Conservation (phyloP, 2,797 vertebrate genomes). For the Lerista edwardsae region DNA sequence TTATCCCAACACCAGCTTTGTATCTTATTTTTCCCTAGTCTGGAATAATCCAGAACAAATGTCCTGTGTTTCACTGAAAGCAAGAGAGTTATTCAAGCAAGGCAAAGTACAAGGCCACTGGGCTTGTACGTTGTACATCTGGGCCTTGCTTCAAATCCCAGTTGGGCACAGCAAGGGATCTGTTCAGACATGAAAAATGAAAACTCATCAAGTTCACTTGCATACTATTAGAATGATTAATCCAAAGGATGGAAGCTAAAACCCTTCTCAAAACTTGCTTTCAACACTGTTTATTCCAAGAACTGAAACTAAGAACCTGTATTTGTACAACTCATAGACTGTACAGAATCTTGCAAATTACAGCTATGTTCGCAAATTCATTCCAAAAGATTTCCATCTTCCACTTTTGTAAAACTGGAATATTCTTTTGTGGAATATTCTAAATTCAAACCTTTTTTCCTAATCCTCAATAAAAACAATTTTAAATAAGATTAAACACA, state of each 20-base stretch:
- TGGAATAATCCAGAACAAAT: slow-evolving; percentile 8
- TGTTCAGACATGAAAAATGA: not conserved
- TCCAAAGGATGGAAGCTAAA: not conserved
- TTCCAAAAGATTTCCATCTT: not conserved
- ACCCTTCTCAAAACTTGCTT: not conserved
- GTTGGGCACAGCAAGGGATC: not conserved
- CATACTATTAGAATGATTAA: not conserved
- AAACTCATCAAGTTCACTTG: not conserved
- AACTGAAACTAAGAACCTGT: not conserved
- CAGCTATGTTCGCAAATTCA: not conserved
- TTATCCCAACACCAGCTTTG: not conserved
- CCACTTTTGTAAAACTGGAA: not conserved
- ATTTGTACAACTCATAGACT: not conserved
- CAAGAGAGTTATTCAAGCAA: not conserved
- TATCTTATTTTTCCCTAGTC: slow-evolving; percentile 10
- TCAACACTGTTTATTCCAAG: not conserved
- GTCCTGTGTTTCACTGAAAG: slow-evolving; percentile 22
- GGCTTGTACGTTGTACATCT: not conserved
- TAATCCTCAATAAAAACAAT: not conserved
- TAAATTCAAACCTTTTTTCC: not conserved
- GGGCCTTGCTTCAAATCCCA: slow-evolving; percentile 1
- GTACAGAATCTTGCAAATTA: not conserved
- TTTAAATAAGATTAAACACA: not conserved
- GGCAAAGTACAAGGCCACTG: not conserved
- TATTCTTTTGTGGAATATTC: not conserved